Base-by-base conservation (phyloP, 2,797 vertebrate genomes). In the Microctenopoma stevenorrisi region DNA sequence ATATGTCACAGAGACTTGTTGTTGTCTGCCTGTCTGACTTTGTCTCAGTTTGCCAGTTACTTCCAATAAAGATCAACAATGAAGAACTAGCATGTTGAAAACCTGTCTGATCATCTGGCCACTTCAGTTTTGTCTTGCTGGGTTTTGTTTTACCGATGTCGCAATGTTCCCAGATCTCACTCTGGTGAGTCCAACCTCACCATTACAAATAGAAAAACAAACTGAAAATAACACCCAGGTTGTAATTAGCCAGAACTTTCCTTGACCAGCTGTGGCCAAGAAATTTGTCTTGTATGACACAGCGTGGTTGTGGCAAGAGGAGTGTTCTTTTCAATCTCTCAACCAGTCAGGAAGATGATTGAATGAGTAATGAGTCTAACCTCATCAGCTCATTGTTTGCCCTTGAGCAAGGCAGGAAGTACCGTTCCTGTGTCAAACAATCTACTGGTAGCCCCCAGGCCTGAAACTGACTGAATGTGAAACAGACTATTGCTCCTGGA, bases 341-440 rank as follows among this genome's bases (percentile, higher is more conserved):
- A 25, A 74, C 37, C 44, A 28, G 62, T 18, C 12, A 53, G 40
- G 12, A 65, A 46, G 62, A 76, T 42, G 40, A 70, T 33, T 22
- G 42, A 65, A 73, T 69, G 37, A 56, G 53, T 50, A 26, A 58
- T n/a, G 1, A 16, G n/a, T 26, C 64, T 40, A 42, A 26, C 7
- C 25, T 69, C n/a, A 55, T 56, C 48, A 28, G 28, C 25, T 25
- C 54, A 14, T 38, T 44, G 51, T 75, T 72, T 82, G 64, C 55
- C 63, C 53, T 72, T 70, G 58, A 83, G 80, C 43, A 84, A 78
- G 60, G 66, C 74, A 85, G 74, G 60, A 72, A 77, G 49, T 16
- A 11, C 44, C 64, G 68, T 47, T 75, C 18, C 42, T 56, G 58
- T 35, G 16, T 63, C 59, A 18, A 71, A 10, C n/a, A 25, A 35